Percentiles rank a stretch among this genome's conserved stretches.
phyloP scores from a whole-genome alignment of 2,113 vertebrate genomes.

The Phocoena phocoena region DNA sequence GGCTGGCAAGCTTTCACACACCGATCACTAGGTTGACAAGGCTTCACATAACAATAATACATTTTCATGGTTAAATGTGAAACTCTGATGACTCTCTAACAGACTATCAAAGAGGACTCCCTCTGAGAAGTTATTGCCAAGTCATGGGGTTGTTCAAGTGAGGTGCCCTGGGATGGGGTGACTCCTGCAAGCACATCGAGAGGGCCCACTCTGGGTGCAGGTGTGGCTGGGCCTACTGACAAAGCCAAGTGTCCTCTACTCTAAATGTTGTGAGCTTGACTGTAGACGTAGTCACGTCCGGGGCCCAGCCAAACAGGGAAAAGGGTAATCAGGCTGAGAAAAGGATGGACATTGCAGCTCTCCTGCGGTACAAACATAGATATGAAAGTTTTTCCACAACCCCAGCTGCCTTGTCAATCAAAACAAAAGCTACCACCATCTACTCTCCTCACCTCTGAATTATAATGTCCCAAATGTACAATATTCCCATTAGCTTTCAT shows the following conservation, averaged over 20 bases:
- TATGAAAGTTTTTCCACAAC: neutral
- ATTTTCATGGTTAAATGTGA: neutral
- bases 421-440: neutral
- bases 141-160: neutral
- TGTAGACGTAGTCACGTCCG: neutral
- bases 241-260: neutral
- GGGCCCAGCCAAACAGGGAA: neutral
- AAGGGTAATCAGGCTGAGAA: neutral
- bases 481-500: neutral
- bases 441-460: neutral
- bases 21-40: neutral
- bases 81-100: neutral
- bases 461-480: neutral
- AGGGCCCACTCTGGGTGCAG: too few relatives aligned
- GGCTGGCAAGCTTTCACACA: neutral
- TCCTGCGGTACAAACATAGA: neutral
- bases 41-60: neutral
- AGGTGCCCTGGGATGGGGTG: neutral
- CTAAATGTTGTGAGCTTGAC: neutral
- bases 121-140: neutral
- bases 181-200: neutral
- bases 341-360: neutral
- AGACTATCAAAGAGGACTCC: neutral
- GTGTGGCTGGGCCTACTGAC: neutral
- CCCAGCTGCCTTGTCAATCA: neutral